Conservation (phyloP, 1,140 invertebrate species). For the Mizuhopecten yessoensis region DNA sequence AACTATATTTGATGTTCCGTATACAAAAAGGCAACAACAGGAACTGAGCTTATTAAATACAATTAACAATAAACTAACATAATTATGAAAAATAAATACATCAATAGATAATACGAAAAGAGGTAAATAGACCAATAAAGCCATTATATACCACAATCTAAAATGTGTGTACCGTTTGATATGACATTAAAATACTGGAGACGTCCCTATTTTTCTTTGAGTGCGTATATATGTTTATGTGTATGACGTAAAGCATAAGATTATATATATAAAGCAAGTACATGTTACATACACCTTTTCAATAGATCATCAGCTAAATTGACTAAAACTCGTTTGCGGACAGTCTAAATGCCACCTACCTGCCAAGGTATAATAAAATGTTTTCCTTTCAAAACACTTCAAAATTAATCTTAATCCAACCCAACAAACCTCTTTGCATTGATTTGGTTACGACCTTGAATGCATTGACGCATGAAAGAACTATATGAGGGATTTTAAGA, state of each 20-base stretch:
- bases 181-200: no score
- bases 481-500: neutral
- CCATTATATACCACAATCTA: no score
- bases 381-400: neutral
- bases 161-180: no score
- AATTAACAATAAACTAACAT: no score
- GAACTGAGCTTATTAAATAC: no score
- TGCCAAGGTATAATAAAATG: neutral
- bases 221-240: no score
- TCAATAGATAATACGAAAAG: no score
- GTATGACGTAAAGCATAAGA: neutral
- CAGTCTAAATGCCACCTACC: neutral
- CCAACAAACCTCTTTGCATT: neutral
- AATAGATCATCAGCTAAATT: neutral
- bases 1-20: no score
- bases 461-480: neutral
- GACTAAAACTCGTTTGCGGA: neutral
- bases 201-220: no score
- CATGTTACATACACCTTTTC: neutral
- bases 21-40: no score
- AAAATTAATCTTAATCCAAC: neutral
- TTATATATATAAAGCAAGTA: neutral
- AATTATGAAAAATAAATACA: no score
- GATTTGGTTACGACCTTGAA: neutral
- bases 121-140: no score